Conservation (phyloP, 2,113 vertebrate species). For the Spermophilus dauricus region DNA sequence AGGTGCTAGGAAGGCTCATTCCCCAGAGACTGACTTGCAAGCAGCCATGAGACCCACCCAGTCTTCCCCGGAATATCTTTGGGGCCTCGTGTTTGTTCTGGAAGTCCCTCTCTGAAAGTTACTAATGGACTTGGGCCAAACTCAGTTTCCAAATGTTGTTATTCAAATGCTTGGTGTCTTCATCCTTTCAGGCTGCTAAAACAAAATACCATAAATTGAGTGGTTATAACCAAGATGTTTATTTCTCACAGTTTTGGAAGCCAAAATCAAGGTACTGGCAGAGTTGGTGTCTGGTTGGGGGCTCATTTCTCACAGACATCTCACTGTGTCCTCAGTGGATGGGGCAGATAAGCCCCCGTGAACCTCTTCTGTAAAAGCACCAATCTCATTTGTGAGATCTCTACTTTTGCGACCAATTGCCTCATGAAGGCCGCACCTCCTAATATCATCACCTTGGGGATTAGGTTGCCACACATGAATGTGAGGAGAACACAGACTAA, state of each 20-base stretch:
- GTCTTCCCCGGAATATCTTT: not conserved
- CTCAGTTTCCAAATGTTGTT: not conserved
- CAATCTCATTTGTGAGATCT: not conserved
- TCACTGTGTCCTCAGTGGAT: not conserved
- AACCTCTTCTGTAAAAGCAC: not conserved
- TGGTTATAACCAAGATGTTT: not conserved
- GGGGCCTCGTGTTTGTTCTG: not conserved
- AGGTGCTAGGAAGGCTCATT: not conserved
- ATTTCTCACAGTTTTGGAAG: not conserved
- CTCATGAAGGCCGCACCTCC: not conserved
- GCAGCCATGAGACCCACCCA: accelerated
- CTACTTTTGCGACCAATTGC: not conserved
- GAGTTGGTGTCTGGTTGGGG: not conserved
- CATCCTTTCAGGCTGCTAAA: not conserved
- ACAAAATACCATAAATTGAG: not conserved
- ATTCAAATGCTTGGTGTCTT: not conserved
- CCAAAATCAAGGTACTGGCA: not conserved
- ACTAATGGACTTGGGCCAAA: not conserved
- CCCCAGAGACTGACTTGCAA: not conserved
- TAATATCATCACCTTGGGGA: not conserved
- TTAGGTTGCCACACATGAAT: not conserved
- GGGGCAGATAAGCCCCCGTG: no score
- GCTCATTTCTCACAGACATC: not conserved
- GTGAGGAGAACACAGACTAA: not conserved
- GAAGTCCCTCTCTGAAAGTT: not conserved